Conservation (phyloP, 2,888 invertebrate genomes). For the Orgyia antiqua region DNA sequence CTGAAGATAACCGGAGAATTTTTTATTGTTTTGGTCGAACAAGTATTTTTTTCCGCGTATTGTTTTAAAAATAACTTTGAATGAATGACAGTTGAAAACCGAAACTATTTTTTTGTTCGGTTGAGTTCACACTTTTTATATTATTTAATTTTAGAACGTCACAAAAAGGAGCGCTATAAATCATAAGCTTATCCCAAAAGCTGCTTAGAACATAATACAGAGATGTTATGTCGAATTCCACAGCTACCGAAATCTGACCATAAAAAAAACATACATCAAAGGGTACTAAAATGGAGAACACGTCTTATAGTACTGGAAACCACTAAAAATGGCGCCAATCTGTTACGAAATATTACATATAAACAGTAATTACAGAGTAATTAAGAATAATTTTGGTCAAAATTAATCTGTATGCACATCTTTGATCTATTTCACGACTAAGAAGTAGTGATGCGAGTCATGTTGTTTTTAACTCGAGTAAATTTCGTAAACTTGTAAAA, state of each 20-base stretch:
- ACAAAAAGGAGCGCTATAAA: slow-evolving; percentile 18
- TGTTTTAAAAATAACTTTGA: slow-evolving; percentile 1
- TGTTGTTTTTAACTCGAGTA: no score
- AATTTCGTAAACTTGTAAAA: no score
- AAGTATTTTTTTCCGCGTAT: not conserved
- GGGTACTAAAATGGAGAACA: slow-evolving; percentile 17
- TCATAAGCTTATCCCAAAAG: slow-evolving; percentile 13
- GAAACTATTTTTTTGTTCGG: not conserved
- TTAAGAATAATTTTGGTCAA: slow-evolving; percentile 43
- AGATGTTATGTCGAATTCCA: slow-evolving; percentile 10
- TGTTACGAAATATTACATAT: slow-evolving; percentile 25
- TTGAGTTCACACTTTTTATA: not conserved
- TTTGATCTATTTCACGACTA: slow-evolving; percentile 62
- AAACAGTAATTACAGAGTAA: slow-evolving; percentile 7
- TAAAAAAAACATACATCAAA: slow-evolving; percentile 24
- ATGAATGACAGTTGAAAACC: slow-evolving; percentile 13
- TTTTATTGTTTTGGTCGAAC: no score
- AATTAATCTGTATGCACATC: slow-evolving; percentile 41
- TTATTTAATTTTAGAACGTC: not conserved
- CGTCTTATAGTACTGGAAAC: slow-evolving; percentile 22
- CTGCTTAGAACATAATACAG: slow-evolving; percentile 4
- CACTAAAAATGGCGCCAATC: slow-evolving; percentile 30
- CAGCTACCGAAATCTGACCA: slow-evolving; percentile 17
- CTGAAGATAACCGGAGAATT: no score
- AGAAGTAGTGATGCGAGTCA: no score